Conservation (phyloP, 2,888 invertebrate genomes). For the Dinocampus coccinellae region DNA sequence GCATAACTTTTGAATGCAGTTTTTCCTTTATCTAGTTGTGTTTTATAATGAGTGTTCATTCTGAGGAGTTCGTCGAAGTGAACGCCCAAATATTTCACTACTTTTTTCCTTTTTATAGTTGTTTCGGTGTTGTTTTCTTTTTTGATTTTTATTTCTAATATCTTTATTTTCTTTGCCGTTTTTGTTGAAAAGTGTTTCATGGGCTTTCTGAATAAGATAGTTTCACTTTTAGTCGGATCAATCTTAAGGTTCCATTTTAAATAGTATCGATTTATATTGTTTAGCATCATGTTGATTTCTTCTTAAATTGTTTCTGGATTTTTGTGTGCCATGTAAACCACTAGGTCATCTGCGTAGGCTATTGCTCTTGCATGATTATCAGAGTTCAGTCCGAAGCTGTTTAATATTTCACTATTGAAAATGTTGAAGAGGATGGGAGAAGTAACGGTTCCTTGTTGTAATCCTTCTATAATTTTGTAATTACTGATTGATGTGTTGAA, state of each 20-base stretch:
- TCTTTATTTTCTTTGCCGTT: neutral
- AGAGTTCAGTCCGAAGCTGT: conserved; percentile 5
- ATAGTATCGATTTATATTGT: conserved; percentile 26
- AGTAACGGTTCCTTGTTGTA: neutral
- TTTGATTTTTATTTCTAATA: conserved; percentile 2
- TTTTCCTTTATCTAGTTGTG: conserved; percentile 20
- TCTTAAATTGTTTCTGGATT: neutral
- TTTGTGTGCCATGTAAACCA: conserved; percentile 15
- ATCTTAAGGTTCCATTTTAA: conserved; percentile 30
- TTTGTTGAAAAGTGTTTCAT: neutral
- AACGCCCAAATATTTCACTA: conserved; percentile 27
- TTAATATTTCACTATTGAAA: conserved; percentile 35
- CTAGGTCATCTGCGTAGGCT: conserved; percentile 41
- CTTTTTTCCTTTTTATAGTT: neutral
- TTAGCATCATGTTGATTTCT: too few relatives aligned
- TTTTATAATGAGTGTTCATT: conserved; percentile 9
- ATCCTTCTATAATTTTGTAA: neutral
- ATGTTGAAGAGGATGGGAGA: conserved; percentile 37
- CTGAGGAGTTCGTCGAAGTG: conserved; percentile 24
- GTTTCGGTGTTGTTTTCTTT: conserved; percentile 30
- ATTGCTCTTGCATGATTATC: neutral
- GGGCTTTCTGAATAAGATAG: conserved; percentile 33
- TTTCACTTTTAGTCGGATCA: conserved; percentile 36
- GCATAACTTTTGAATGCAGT: neutral
- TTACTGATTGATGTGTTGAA: neutral